phyloP scores from a whole-genome alignment of 2,113 vertebrate species.

The Miniopterus natalensis region DNA sequence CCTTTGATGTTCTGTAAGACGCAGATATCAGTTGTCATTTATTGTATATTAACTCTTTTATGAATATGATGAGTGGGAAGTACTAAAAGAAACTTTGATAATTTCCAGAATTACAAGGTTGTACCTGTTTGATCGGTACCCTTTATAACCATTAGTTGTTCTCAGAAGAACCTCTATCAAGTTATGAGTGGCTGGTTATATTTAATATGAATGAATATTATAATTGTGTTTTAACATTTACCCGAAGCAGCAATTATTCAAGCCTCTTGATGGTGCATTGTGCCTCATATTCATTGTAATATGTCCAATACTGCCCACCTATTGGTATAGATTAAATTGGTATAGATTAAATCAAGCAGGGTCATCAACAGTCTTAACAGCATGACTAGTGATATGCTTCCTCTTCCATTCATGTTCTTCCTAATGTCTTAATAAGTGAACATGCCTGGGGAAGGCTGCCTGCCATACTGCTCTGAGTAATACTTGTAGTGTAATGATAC shows the following conservation, averaged over 20 bases:
- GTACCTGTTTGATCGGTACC: not conserved
- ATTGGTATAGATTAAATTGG: not conserved
- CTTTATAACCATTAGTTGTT: not conserved
- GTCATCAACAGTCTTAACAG: not conserved
- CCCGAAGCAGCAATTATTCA: not conserved
- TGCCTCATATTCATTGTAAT: not conserved
- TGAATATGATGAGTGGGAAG: not conserved
- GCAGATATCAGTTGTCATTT: not conserved
- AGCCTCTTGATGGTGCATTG: not conserved
- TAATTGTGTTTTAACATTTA: not conserved
- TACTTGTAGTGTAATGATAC: not conserved
- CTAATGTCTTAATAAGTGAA: not conserved
- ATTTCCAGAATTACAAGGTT: not conserved
- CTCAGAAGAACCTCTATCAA: not conserved
- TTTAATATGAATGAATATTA: not conserved
- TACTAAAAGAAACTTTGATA: slow-evolving; percentile 16
- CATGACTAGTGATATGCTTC: not conserved
- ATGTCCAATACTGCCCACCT: not conserved
- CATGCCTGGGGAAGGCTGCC: not conserved
- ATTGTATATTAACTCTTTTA: not conserved
- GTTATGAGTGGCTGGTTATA: not conserved
- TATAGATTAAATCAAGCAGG: not conserved
- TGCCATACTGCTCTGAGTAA: not conserved
- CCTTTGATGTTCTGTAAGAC: not conserved
- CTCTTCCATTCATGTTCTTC: not conserved